phyloP scores from a whole-genome alignment of 2,888 invertebrate genomes.

The Mythimna albipuncta region DNA sequence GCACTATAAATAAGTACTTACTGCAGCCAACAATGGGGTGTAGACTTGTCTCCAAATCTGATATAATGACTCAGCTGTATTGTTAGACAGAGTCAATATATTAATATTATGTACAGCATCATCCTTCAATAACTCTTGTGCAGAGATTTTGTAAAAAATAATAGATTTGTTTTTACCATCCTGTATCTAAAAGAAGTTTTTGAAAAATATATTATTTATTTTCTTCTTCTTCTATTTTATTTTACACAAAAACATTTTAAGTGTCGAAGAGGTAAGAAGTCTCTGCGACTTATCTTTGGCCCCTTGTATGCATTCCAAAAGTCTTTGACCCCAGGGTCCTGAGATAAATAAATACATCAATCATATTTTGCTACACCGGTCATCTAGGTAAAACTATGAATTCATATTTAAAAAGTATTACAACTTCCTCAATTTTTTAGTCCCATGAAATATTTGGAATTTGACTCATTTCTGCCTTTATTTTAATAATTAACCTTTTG shows the following conservation, averaged over 20 bases:
- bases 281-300: too few relatives aligned
- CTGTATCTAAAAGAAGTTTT: slow-evolving; percentile 77
- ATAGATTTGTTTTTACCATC: slow-evolving; percentile 78
- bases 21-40: slow-evolving; percentile 81
- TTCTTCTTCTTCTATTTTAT: too few relatives aligned
- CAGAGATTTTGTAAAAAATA: slow-evolving; percentile 83
- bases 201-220: not conserved
- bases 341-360: too few relatives aligned
- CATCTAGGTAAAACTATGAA: not conserved
- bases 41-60: slow-evolving; percentile 85
- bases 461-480: not conserved
- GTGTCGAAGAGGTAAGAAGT: too few relatives aligned
- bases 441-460: not conserved
- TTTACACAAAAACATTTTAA: too few relatives aligned
- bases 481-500: too few relatives aligned
- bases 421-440: not conserved
- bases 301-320: not conserved
- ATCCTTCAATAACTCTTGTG: slow-evolving; percentile 72
- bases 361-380: too few relatives aligned
- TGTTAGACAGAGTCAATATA: slow-evolving; percentile 81
- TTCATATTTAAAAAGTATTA: not conserved
- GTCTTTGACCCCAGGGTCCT: too few relatives aligned
- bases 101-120: slow-evolving; percentile 79
- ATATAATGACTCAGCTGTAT: slow-evolving; percentile 84
- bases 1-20: slow-evolving; percentile 63